These are phyloP conservation scores for Hippopotamus amphibius DNA, from an alignment of 2,113 vertebrate species.

Conservation along the genomic window DNA sequence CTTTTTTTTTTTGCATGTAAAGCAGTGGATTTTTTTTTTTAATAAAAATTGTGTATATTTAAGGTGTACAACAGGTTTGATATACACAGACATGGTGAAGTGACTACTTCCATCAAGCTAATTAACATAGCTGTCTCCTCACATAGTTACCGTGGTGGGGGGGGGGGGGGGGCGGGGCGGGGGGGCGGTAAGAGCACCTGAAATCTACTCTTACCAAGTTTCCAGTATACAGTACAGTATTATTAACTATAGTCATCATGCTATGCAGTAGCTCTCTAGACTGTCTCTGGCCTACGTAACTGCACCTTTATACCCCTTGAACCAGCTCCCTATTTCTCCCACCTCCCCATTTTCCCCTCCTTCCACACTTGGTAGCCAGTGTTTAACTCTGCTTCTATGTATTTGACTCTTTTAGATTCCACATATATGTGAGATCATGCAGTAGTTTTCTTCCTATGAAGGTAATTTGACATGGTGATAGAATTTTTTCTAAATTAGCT, in stretches of 20 bases:
- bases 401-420: neutral
- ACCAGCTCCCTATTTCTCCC: neutral
- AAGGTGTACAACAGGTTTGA: neutral
- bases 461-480: neutral
- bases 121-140: neutral
- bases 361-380: neutral
- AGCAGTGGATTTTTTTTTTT: neutral
- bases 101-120: neutral
- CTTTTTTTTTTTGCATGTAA: neutral
- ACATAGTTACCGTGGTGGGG: neutral
- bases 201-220: neutral
- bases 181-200: neutral
- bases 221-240: neutral
- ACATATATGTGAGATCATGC: neutral
- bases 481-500: slow-evolving; percentile 45
- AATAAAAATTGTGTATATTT: neutral
- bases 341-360: neutral
- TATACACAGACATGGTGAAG: neutral
- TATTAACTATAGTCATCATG: neutral
- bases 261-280: neutral
- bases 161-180: too few relatives aligned
- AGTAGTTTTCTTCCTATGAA: neutral
- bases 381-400: neutral
- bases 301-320: neutral
- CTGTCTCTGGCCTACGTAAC: neutral